Evolutionary conservation across 2,888 invertebrate species (phyloP), one percentile per base, ranked within the genome.

Genomic region (Lamellibrachia columna): DNA sequence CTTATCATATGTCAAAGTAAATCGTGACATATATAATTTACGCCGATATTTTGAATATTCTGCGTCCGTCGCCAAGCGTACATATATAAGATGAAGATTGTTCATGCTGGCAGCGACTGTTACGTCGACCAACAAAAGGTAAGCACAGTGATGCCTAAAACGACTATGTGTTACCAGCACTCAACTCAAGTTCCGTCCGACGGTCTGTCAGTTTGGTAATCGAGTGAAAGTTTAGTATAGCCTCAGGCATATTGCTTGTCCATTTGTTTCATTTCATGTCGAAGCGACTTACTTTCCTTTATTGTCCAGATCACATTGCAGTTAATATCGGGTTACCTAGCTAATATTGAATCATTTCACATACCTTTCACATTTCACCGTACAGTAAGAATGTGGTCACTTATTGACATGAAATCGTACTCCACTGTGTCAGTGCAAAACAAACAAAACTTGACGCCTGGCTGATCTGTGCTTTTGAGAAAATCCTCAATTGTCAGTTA

Each of bases 11-110:
- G 15, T 22, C 58, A 75, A 11, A 22, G 22, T 75, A 4, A 22
- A 22, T 75, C 75, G 75, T 75, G 75, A 75, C n/a, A 75, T 75
- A n/a, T 75, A 75, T 75, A 15, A 75, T 75, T 75, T 75, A 75
- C 75, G n/a, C 2, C n/a, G 22, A 75, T 75, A 75, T 75, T 75
- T 75, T 75, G 75, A 75, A 6, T 75, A 15, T 6, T 75, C 75
- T 75, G 75, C n/a, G 75, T 22, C 75, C n/a, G 75, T 75, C 22
- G 75, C 75, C 75, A 15, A 75, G n/a, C 75, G 22, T 75, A n/a
- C 75, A n/a, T 75, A 22, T 22, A 75, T 75, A 75, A 75, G 75
- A 75, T 75, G 75, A 75, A 75, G n/a, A 75, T 15, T 22, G 75
- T 75, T 75, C 22, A 75, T 22, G 75, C 75, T 3, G 75, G 3